Evolutionary conservation across 2,797 vertebrate genomes (phyloP), one percentile per base, ranked within the genome.

Genomic region (Gallinago stenura): DNA sequence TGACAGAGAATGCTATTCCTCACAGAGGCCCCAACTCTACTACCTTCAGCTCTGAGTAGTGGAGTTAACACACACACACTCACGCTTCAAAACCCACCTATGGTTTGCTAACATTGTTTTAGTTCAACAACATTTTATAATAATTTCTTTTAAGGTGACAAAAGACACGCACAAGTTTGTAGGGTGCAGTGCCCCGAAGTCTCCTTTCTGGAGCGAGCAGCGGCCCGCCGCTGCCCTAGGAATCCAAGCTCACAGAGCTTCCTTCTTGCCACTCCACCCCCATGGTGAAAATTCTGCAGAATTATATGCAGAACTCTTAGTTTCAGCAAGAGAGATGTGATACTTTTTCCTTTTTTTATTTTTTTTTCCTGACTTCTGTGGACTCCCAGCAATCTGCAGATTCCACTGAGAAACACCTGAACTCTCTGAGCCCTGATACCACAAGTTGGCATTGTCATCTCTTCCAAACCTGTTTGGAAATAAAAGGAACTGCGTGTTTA

Each of bases 1-100:
- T 43, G 50, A 53, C 51, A 90, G 62, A 60, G 66, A 88, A 60
- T 30, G 1, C 5, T 79, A 89, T 93, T 93, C 56, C 62, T 89
- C 64, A 35, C 10, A 62, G 54, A 82, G 91, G 64, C 45, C 83
- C 35, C 89, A 89, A 6, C 15, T 89, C 39, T 87, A 45, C 48
- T 41, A 35, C 72, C 48, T 71, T 85, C 80, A 78, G 43, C 20
- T 87, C 22, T 3, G 7, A 86, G 17, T 15, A 48, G 39, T 6
- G 7, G 28, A 80, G 15, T 0, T 3, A 95, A 56, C 10, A 35
- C 24, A 66, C 6, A 28, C 12, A 30, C 1, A 51, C 2, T 61
- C 14, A 24, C 3, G 69, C 8, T 69, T 37, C 8, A 50, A 43
- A 43, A 85, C 68, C 50, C 57, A 3, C 4, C 2, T 3, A 4